Evolutionary conservation across 2,113 vertebrate species (phyloP).

Genomic region (Phyllostomus hastatus): DNA sequence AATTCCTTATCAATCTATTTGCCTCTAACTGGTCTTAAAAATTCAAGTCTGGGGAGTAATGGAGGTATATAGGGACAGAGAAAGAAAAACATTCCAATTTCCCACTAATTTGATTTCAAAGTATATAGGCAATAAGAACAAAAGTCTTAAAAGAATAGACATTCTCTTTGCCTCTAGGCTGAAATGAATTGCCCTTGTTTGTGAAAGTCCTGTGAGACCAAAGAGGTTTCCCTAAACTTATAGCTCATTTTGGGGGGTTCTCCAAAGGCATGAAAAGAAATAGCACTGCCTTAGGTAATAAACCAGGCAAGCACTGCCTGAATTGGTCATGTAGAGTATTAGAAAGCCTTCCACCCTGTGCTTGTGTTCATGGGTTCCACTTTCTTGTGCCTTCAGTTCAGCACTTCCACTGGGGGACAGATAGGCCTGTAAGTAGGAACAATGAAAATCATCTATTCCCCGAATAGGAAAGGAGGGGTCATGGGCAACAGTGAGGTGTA

Average conservation of each 20-base stretch:
- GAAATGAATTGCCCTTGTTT: slow-evolving; percentile 26
- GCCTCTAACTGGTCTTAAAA: slow-evolving; percentile 36
- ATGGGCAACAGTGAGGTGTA: not conserved
- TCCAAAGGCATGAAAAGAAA: slow-evolving; percentile 33
- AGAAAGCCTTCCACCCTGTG: not conserved
- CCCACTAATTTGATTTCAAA: slow-evolving; percentile 35
- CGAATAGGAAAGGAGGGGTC: not conserved
- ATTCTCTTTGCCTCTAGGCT: slow-evolving; percentile 7
- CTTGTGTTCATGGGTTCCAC: not conserved
- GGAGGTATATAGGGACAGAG: not conserved
- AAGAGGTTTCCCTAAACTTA: not conserved
- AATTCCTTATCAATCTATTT: not conserved
- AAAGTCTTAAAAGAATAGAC: slow-evolving; percentile 31
- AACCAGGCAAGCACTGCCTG: not conserved
- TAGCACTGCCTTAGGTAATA: not conserved
- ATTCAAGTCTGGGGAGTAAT: not conserved
- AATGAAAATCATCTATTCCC: not conserved
- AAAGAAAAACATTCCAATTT: slow-evolving; percentile 27
- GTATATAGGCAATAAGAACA: not conserved
- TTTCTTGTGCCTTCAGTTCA: not conserved
- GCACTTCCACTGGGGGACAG: not conserved
- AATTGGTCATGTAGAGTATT: not conserved
- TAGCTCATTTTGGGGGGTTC: not conserved
- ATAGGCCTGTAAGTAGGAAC: not conserved
- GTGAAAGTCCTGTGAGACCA: not conserved